A percentile compares a stretch with the other conserved stretches of the same genome.
Conservation (phyloP, 2,888 invertebrate species). For the Bugulina stolonifera region DNA sequence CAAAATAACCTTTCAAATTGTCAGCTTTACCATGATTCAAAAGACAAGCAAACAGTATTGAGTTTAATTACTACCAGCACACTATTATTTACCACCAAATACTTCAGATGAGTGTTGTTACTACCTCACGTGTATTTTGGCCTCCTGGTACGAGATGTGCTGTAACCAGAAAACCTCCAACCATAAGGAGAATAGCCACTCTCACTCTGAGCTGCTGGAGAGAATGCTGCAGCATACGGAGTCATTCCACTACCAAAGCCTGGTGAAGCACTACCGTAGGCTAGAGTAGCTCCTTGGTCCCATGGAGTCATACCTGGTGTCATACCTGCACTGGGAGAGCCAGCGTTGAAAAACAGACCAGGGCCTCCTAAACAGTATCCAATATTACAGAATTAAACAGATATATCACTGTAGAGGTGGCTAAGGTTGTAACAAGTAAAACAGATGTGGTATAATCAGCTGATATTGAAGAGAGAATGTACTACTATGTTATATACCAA, state of each 20-base stretch:
- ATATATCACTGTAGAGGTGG: too few relatives aligned
- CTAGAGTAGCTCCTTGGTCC: constrained; percentile 55
- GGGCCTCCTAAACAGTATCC: constrained; percentile 32
- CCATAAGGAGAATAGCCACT: constrained; percentile 62
- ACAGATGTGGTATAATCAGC: too few relatives aligned
- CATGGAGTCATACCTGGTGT: constrained; percentile 71
- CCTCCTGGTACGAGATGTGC: constrained; percentile 64
- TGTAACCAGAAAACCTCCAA: constrained; percentile 60
- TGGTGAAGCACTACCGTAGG: constrained; percentile 58
- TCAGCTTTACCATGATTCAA: too few relatives aligned
- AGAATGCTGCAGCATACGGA: constrained; percentile 92
- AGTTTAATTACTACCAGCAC: too few relatives aligned
- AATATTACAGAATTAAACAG: too few relatives aligned
- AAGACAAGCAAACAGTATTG: too few relatives aligned
- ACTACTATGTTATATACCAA: too few relatives aligned
- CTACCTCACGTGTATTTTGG: constrained; percentile 12
- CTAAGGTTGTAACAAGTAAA: too few relatives aligned
- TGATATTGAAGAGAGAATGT: too few relatives aligned
- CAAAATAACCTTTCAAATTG: too few relatives aligned
- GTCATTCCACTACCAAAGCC: constrained; percentile 84
- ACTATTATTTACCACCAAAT: too few relatives aligned
- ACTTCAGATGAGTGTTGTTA: constrained; percentile 31
- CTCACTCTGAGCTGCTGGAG: constrained; percentile 89
- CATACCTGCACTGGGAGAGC: constrained; percentile 42
- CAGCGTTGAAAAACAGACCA: constrained; percentile 50